Conservation (phyloP, 2,113 vertebrate species). For the Cottus gobio region DNA sequence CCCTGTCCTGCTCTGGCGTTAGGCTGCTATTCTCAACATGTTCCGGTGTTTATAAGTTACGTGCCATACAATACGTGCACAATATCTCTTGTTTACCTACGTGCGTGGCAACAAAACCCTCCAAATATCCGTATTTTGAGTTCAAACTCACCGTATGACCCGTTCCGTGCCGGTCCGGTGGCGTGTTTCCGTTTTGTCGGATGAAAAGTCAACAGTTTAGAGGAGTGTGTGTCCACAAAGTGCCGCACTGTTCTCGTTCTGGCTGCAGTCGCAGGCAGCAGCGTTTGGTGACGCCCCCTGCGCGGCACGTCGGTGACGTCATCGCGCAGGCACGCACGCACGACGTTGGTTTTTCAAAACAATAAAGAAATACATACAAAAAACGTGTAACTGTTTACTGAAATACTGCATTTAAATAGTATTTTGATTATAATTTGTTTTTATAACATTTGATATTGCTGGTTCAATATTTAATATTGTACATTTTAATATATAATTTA, state of each 20-base stretch:
- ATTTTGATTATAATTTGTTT: too few species aligned
- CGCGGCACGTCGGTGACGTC: neutral
- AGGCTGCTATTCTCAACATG: neutral
- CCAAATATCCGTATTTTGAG: neutral
- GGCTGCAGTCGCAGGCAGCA: neutral
- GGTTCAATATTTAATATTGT: neutral
- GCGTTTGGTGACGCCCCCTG: conserved; percentile 38
- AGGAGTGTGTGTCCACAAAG: neutral
- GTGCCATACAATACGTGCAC: neutral
- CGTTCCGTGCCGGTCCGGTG: conserved; percentile 2
- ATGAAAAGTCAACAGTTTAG: neutral
- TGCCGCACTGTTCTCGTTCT: conserved; percentile 21
- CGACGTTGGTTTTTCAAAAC: neutral
- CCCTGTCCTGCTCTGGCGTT: neutral
- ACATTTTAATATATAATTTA: neutral
- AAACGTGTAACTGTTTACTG: too few species aligned
- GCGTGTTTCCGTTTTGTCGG: neutral
- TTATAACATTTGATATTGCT: too few species aligned
- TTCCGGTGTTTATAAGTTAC: neutral
- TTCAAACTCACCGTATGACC: rapidly evolving
- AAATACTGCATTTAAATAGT: neutral
- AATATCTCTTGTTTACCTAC: neutral
- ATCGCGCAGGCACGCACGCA: conserved; percentile 15
- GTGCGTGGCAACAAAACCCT: neutral
- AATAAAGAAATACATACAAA: neutral